Conservation (phyloP, 2,113 vertebrate species). For the Nyctibius bracteatus region DNA sequence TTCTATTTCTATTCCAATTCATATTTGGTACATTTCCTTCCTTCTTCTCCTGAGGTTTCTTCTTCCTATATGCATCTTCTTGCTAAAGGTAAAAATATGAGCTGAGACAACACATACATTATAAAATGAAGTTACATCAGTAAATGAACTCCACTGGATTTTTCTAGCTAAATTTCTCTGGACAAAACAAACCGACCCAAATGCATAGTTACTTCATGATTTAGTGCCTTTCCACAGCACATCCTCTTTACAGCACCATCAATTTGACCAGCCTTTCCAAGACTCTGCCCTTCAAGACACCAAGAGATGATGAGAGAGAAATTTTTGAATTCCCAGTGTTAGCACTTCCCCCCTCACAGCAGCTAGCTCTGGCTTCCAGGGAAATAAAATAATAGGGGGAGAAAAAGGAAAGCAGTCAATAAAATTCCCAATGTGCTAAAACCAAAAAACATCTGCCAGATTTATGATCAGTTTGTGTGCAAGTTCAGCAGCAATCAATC, state of each 20-base stretch:
- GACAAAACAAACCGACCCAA: not conserved
- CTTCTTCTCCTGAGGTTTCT: constrained; percentile 80
- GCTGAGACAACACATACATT: not conserved
- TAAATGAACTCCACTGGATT: not conserved
- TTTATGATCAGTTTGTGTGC: constrained; percentile 41
- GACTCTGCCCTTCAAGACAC: not conserved
- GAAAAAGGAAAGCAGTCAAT: constrained; percentile 21
- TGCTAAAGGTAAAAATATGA: constrained; percentile 59
- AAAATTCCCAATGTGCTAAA: constrained; percentile 51
- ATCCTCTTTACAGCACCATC: not conserved
- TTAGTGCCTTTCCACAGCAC: constrained; percentile 21
- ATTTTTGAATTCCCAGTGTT: constrained; percentile 37
- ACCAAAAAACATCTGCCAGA: constrained; percentile 62
- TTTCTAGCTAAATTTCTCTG: not conserved
- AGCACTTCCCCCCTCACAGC: constrained; percentile 8
- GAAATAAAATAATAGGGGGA: not conserved
- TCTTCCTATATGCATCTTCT: constrained; percentile 79
- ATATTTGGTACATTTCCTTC: constrained; percentile 74
- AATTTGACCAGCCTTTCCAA: not conserved
- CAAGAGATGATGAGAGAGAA: not conserved
- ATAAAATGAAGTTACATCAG: not conserved
- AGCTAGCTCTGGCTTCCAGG: not conserved
- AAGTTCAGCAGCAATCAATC: constrained; percentile 57
- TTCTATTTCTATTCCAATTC: constrained; percentile 85
- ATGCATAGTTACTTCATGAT: constrained; percentile 14